These are phyloP conservation scores for Pontoporia blainvillei DNA, from an alignment of 2,113 vertebrate species.

Conservation along the genomic window DNA sequence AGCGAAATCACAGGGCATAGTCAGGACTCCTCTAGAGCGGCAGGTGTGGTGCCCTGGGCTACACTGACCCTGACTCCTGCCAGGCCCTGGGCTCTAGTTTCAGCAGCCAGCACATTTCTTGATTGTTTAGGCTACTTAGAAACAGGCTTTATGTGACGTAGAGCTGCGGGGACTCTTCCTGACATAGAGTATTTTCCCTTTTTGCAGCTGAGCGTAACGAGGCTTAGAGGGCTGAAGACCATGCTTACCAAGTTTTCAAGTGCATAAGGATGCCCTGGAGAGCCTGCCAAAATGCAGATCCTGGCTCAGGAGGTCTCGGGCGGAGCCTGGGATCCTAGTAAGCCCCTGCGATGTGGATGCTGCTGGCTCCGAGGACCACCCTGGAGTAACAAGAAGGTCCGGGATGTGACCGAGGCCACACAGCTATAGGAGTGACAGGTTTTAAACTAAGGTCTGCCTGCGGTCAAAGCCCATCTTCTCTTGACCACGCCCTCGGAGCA, in stretches of 20 bases:
- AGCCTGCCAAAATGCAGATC: neutral
- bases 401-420: neutral
- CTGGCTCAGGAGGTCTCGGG: neutral
- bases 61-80: neutral
- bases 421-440: neutral
- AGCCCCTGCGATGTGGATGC: neutral
- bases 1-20: neutral
- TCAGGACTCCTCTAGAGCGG: rapidly evolving
- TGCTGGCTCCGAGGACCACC: neutral
- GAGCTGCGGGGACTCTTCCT: neutral
- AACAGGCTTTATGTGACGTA: too few relatives aligned
- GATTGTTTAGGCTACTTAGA: neutral
- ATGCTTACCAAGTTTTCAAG: neutral
- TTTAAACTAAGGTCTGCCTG: neutral
- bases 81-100: neutral
- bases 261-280: neutral
- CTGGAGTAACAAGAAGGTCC: neutral
- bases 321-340: neutral
- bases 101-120: neutral
- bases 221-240: neutral
- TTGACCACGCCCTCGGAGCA: neutral
- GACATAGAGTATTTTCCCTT: neutral
- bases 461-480: neutral
- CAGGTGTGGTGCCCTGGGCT: neutral
- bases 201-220: neutral